phyloP scores from a whole-genome alignment of 2,113 vertebrate genomes.

The Mustela lutreola region DNA sequence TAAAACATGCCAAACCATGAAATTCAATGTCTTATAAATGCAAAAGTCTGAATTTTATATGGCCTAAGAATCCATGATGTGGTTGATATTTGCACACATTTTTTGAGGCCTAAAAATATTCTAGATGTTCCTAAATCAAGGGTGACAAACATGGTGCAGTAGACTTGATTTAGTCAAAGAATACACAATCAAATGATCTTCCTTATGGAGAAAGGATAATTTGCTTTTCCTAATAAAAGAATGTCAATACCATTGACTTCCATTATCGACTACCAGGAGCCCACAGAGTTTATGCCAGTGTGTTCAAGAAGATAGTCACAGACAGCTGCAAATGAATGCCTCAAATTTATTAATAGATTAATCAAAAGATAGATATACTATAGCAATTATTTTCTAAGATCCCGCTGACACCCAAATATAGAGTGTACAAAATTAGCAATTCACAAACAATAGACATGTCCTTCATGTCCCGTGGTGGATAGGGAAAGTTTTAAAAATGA shows the following conservation, averaged over 20 bases:
- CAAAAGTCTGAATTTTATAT: conserved; percentile 11
- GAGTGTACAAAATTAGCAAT: neutral
- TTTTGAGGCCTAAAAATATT: conserved; percentile 21
- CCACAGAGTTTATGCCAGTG: neutral
- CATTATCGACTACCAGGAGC: neutral
- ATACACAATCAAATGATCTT: neutral
- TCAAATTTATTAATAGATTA: neutral
- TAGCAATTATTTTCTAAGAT: neutral
- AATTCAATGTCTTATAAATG: neutral
- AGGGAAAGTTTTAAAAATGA: neutral
- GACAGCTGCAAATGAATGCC: neutral
- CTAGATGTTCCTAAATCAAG: neutral
- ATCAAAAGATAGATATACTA: neutral
- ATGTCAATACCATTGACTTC: neutral
- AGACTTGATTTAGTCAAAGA: neutral
- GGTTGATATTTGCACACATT: neutral
- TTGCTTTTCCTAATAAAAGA: neutral
- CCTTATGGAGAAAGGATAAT: neutral
- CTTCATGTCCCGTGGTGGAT: neutral
- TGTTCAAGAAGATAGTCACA: conserved; percentile 12
- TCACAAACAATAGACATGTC: neutral
- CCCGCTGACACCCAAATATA: neutral
- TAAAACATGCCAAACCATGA: neutral
- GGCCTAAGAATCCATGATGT: neutral
- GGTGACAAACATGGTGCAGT: neutral